A percentile compares a stretch with the other conserved stretches of the same genome.
These are phyloP conservation scores for Tetropium fuscum DNA, from an alignment of 2,888 invertebrate species.

Conservation along the genomic window DNA sequence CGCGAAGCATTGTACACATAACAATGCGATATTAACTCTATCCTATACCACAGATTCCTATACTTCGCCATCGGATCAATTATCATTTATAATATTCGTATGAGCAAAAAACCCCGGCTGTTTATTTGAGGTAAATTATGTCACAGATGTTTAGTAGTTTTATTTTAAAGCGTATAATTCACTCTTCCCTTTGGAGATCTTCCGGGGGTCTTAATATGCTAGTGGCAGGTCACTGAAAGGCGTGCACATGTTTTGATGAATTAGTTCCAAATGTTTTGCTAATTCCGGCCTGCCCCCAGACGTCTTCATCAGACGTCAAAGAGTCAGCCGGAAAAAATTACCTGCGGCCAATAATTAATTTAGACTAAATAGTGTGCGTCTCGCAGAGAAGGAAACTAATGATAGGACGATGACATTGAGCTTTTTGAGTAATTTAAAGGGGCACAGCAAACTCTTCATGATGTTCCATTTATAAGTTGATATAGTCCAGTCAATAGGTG, in stretches of 20 bases:
- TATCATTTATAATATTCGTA: too few species aligned
- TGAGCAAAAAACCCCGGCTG: too few species aligned
- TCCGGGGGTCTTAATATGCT: slow-evolving; percentile 14
- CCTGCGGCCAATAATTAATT: slow-evolving; percentile 35
- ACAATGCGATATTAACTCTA: too few species aligned
- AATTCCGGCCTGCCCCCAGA: slow-evolving; percentile 39
- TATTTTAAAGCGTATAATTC: slow-evolving; percentile 21
- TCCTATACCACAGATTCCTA: too few species aligned
- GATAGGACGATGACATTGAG: slow-evolving; percentile 4
- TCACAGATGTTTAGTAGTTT: slow-evolving; percentile 12
- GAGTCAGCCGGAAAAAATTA: slow-evolving; percentile 28
- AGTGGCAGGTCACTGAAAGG: slow-evolving; percentile 22
- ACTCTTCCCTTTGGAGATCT: slow-evolving; percentile 15
- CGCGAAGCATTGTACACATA: too few species aligned
- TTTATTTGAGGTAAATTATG: slow-evolving; percentile 14
- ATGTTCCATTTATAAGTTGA: too few species aligned
- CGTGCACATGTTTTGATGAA: slow-evolving; percentile 37
- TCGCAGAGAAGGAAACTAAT: slow-evolving; percentile 19
- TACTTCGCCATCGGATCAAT: too few species aligned
- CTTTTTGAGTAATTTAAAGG: too few species aligned
- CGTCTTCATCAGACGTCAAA: slow-evolving; percentile 39
- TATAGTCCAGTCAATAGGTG: too few species aligned
- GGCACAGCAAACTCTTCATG: too few species aligned
- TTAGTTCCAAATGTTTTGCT: slow-evolving; percentile 43
- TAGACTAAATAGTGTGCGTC: slow-evolving; percentile 22